Evolutionary conservation across 2,797 vertebrate genomes (phyloP), one percentile per base, ranked within the genome.

Genomic region (Percopsis omiscomaycus): DNA sequence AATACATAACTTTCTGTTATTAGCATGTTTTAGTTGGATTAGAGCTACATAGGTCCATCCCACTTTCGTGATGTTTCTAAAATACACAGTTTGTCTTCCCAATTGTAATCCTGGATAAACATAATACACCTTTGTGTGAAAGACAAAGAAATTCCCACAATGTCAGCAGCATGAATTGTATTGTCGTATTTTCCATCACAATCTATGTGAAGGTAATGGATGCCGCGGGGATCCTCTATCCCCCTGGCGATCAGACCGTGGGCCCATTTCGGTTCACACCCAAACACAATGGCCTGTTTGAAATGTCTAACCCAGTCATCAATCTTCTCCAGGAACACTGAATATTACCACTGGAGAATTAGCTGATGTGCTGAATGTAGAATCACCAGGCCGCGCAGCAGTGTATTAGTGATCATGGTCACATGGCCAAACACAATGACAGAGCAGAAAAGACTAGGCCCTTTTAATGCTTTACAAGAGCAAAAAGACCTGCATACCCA

Each of bases 201-300:
- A 61, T 66, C 60, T 55, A 71, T 59, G 47, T 77, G 70, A 80
- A 75, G 66, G 71, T 81, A 83, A 89, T 84, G 75, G 74, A 84
- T 86, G 75, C 76, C 71, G 66, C 69, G 65, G 62, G 66, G 42
- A 74, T 83, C 79, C 58, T 74, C 64, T 67, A 53, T 74, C 68
- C 82, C 73, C 78, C 54, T 59, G 73, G 84, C 75, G 86, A 85
- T 84, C 81, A 83, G 29, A 69, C 68, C 52, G 10, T 78, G 72
- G 68, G 74, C 69, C 47, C 57, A 44, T 61, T 60, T 14, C 9
- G 56, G 48, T 68, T 50, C 57, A 54, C 68, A 59, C 56, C 42
- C 67, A 54, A 61, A 81, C 75, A 82, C 78, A 64, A 52, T 15
- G 45, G 42, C 64, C 77, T 72, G 72, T 55, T 80, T 73, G 52